phyloP scores from a whole-genome alignment of 2,113 vertebrate species.

The Myotis davidii region DNA sequence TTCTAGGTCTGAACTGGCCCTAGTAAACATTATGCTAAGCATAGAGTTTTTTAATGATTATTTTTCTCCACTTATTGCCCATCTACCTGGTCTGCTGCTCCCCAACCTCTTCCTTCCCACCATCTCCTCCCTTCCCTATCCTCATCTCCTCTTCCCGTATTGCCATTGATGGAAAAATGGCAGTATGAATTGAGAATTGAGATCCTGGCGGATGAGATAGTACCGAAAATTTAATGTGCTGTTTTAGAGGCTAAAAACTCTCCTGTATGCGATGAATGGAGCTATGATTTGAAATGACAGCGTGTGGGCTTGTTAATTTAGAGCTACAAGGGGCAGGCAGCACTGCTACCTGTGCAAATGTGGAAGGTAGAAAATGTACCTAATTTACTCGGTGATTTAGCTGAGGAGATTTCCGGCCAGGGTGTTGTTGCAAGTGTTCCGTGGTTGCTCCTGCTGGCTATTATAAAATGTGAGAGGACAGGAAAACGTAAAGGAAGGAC shows the following conservation, averaged over 20 bases:
- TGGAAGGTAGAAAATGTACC: background rate
- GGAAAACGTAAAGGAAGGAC: background rate
- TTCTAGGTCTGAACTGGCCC: background rate
- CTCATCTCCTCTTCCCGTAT: background rate
- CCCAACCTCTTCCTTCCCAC: rapidly evolving
- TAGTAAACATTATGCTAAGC: background rate
- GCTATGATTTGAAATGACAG: background rate
- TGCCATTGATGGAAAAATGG: background rate
- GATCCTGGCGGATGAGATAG: background rate
- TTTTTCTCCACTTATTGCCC: background rate
- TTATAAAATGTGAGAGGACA: background rate
- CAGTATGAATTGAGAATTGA: background rate
- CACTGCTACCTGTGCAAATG: background rate
- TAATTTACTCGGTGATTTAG: background rate
- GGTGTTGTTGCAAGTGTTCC: background rate
- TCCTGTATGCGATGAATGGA: background rate
- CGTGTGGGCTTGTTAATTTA: background rate
- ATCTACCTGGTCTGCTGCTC: background rate
- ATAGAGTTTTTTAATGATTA: rapidly evolving
- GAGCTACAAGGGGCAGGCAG: background rate
- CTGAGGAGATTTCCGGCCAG: background rate
- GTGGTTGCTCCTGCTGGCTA: background rate
- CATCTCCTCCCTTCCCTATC: rapidly evolving
- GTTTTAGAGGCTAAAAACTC: background rate
- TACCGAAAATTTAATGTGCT: background rate